Conservation (phyloP, 2,113 vertebrate genomes). For the Carassius carassius region DNA sequence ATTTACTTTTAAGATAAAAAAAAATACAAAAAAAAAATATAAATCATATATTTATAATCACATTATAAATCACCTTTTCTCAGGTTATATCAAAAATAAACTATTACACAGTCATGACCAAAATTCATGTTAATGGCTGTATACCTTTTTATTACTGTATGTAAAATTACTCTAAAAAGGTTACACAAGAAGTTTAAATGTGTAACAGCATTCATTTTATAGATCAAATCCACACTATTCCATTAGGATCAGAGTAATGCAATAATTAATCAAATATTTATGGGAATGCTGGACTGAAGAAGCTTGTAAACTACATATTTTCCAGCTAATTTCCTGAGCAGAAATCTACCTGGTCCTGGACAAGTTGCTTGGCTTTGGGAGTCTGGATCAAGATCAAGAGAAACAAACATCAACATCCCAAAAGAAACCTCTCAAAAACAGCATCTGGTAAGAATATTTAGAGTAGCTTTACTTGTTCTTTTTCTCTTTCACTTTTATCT, state of each 20-base stretch:
- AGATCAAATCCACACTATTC: neutral
- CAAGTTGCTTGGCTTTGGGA: constrained; percentile 32
- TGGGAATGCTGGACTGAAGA: neutral
- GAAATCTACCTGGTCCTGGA: constrained; percentile 47
- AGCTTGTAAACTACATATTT: constrained; percentile 17
- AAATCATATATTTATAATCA: no score
- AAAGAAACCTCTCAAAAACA: constrained; percentile 47
- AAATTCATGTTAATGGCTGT: no score
- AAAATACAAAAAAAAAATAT: no score
- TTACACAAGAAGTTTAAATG: neutral
- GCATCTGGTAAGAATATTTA: constrained; percentile 57
- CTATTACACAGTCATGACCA: no score
- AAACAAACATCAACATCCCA: constrained; percentile 47
- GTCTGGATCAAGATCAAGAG: constrained; percentile 54
- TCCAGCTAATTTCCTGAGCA: constrained; percentile 32
- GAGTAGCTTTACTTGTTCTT: neutral
- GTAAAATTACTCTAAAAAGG: neutral
- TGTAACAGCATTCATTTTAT: neutral
- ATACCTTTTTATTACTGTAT: no score
- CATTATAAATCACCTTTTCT: no score
- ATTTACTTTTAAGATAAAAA: no score
- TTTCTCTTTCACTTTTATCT: neutral
- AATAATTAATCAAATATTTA: constrained; percentile 21
- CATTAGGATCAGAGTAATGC: neutral
- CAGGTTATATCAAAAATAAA: no score